Base-by-base conservation (phyloP, 2,797 vertebrate genomes). In the Myotis findleyi region DNA sequence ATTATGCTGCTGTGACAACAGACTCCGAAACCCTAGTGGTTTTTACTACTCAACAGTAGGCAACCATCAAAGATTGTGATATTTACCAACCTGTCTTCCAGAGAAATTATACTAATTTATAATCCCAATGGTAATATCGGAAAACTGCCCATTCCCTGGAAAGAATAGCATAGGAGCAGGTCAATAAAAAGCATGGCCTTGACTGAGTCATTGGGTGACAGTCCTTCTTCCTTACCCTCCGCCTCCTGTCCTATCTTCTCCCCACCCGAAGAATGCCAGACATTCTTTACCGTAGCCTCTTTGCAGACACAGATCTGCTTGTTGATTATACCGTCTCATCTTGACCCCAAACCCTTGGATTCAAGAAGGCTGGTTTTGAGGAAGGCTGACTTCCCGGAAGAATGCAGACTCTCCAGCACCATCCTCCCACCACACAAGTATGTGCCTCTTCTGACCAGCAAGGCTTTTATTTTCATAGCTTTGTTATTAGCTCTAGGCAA, bases 391-490 rank as follows among this genome's bases (percentile, higher is more conserved):
- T 82, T 92, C 64, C 77, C 36, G n/a, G 72, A 23, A 83, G 13
- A 96, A 92, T 36, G 13, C 51, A 68, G 25, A 66, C 53, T 83
- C 51, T 89, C 53, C 59, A 77, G 23, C 49, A 71, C 41, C 7
- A 38, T 79, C 85, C 64, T 68, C 49, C 44, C 71, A 59, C 53
- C 36, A 23, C 16, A 18, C 83, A 93, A 95, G 71, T 76, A 69
- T 23, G 55, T 49, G 38, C 93, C 49, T 82, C 49, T 85, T 89
- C 51, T n/a, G 64, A 76, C 62, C 88, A 91, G 36, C 13, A 79
- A 89, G 79, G 76, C 71, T 82, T 96, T 88, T 85, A 53, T 95
- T 93, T 95, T 82, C 88, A 89, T 91, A 94, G 92, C 47, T 95
- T 93, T 91, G 88, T 91, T 88, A 91, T 94, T 86, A 95, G 82